phyloP scores from a whole-genome alignment of 1,140 invertebrate genomes.

The Brachionus rubens region DNA sequence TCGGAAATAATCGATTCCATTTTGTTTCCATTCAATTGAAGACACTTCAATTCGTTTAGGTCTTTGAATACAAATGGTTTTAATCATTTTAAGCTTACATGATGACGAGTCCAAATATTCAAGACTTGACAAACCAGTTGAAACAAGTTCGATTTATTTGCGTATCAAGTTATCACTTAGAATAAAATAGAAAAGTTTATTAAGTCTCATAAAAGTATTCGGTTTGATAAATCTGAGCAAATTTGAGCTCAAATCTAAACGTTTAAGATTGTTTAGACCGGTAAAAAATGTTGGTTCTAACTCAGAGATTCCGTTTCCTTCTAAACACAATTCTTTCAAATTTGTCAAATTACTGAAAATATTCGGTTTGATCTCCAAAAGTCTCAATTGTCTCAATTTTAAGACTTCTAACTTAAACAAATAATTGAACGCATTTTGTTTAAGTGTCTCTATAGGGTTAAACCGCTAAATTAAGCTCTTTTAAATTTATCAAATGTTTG shows the following conservation, averaged over 20 bases:
- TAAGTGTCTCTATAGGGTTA: conserved; percentile 2
- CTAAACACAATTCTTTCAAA: background rate
- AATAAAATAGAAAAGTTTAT: background rate
- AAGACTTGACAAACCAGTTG: background rate
- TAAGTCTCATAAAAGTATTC: conserved; percentile 4
- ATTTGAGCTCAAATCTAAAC: background rate
- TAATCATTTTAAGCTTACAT: conserved; percentile 13
- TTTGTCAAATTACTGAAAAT: background rate
- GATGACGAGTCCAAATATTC: background rate
- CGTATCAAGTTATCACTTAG: conserved; percentile 2
- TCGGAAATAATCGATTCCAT: background rate
- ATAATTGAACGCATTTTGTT: background rate
- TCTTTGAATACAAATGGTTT: conserved; percentile 18
- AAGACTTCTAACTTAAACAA: background rate
- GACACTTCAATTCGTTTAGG: background rate
- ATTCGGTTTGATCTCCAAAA: background rate
- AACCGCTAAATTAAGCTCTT: background rate
- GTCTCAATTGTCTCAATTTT: background rate
- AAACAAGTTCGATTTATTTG: conserved; percentile 16
- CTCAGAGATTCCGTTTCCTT: background rate
- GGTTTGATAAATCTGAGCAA: background rate
- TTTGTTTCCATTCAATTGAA: background rate
- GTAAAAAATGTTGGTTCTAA: background rate
- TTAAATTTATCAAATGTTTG: conserved; percentile 17
- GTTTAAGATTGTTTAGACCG: background rate